Evolutionary conservation across 2,888 invertebrate species (phyloP).

Genomic region (Carabus problematicus): DNA sequence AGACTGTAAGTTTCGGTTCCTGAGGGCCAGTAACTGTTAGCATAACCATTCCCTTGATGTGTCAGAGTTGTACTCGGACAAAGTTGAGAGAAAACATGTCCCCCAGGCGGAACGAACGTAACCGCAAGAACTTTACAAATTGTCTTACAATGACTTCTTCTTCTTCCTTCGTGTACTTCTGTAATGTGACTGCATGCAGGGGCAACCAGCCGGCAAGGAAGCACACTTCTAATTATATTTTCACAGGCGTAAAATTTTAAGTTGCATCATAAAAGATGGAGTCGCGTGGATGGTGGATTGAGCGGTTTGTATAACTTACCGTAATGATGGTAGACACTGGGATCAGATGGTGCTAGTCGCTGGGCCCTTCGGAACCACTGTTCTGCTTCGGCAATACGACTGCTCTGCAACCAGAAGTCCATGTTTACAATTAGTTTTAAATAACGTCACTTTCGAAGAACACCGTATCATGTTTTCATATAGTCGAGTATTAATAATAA

Average conservation of each 20-base stretch:
- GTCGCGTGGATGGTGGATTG: background rate
- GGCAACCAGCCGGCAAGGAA: too few relatives aligned
- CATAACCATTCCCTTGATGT: constrained; percentile 33
- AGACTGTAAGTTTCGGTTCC: constrained; percentile 38
- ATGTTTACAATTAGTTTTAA: too few relatives aligned
- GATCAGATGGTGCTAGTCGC: constrained; percentile 81
- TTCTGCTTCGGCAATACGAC: constrained; percentile 83
- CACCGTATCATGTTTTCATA: too few relatives aligned
- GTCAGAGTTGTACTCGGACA: constrained; percentile 27
- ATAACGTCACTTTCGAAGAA: too few relatives aligned
- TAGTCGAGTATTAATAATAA: too few relatives aligned
- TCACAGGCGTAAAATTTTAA: constrained; percentile 11
- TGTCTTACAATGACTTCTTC: constrained; percentile 29
- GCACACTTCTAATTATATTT: constrained; percentile 11
- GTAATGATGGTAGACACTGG: constrained; percentile 87
- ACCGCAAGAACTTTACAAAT: constrained; percentile 35
- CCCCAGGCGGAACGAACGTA: constrained; percentile 27
- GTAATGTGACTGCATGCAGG: constrained; percentile 8
- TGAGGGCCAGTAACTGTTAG: constrained; percentile 37
- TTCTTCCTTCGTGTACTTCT: constrained; percentile 3
- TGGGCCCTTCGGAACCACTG: constrained; percentile 88
- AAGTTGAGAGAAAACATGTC: constrained; percentile 38
- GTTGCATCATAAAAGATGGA: background rate
- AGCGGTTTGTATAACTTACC: constrained; percentile 69
- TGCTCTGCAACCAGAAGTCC: constrained; percentile 66